Evolutionary conservation across 2,888 invertebrate species (phyloP), one percentile per base, ranked within the genome.

Genomic region (Cryptops parisi): DNA sequence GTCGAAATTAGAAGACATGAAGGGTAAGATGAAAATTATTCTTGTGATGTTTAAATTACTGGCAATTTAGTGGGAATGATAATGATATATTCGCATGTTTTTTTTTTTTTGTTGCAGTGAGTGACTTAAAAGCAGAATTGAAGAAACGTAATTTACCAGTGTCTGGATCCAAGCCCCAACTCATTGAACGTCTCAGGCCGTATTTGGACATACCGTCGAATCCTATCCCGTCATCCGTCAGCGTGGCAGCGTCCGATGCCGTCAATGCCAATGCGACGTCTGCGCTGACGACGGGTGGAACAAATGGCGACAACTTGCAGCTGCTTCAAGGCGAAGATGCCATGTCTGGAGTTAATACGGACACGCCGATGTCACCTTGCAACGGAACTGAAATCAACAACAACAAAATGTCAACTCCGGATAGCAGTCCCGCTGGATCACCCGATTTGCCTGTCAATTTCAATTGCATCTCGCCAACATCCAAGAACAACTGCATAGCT

Each of bases 81-180:
- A 24, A 24, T 17, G 23, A 12, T 19, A 24, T 24, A 47, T 24
- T 23, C 6, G 4, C 19, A 45, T 12, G 12, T 48, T 38, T 49
- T 17, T 21, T 26, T 23, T 39, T 39, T 53, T 45, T 54, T 38
- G 24, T 60, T 59, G 1, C 55, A 75, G 94, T 88, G 52, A 89
- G 87, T 57, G 94, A 96, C 67, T 74, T 96, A 60, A 91, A 93
- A 68, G 84, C 85, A 54, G 94, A 96, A 68, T 78, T 94, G 62
- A 96, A 94, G 70, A 83, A 87, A 54, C 79, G 96, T 47, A 93
- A 85, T 69, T 73, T 97, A 56, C 89, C 94, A 3, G 96, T 97
- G 1, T 94, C 94, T 12, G 96, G 96, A 0, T 84, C 94, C 0
- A 97, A 97, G 67, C 90, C 93, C 6, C 90, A 93, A 66, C 72